Evolutionary conservation across 2,888 invertebrate genomes (phyloP), one percentile per base, ranked within the genome.

Genomic region (Craniophora ligustri): DNA sequence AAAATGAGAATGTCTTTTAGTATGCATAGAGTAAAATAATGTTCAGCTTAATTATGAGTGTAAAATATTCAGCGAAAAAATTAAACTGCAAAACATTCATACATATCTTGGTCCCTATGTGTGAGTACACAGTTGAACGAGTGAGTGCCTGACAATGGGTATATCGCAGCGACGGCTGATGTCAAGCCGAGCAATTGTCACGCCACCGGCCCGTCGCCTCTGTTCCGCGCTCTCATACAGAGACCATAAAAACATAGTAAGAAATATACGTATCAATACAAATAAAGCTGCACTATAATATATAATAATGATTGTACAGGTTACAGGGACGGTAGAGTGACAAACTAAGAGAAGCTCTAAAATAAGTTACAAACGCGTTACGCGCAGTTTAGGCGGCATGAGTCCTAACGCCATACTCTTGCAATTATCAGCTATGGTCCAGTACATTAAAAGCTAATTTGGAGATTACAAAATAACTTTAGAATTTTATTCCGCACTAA

Each of bases 1-100:
- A n/a, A 85, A 82, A 26, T 79, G 75, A 79, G 71, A 81, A 85
- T 91, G 91, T 91, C 91, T 92, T 90, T 91, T 85, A 81, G 82
- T 78, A 79, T 64, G 78, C 81, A 79, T 73, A 55, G 64, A 66
- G 64, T 72, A 62, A 71, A 26, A 26, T 23, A n/a, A 74, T 58
- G 59, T 63, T 61, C 63, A 62, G 62, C 59, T 47, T 64, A 64
- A 61, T 67, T 56, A 50, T 47, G 61, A 40, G 39, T 62, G 49
- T 53, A 63, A 65, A 64, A 51, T 51, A 67, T 60, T 60, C 55
- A 72, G 71, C 64, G 60, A 63, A 69, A 75, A n/a, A 76, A 72
- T 67, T 62, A 72, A 73, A 72, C 72, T 72, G 73, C 57, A 67
- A 51, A 73, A 67, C 63, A 71, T 66, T 68, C 62, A 72, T 75